Base-by-base conservation (phyloP, 2,113 vertebrate genomes). In the Boleophthalmus pectinirostris region DNA sequence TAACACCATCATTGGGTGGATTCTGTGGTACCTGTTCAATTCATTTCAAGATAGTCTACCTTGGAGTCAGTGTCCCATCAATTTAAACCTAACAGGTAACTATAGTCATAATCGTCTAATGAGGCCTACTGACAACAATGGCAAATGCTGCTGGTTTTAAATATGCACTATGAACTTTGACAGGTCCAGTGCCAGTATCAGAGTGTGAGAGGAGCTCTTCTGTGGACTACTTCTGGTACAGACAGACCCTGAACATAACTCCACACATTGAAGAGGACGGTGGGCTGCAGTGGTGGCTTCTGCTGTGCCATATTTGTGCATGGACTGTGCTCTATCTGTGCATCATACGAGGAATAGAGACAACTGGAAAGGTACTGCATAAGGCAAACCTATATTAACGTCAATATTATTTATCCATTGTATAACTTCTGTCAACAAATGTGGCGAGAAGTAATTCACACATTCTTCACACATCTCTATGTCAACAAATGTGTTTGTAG, bases 171-270 rank as follows among this genome's bases (percentile, higher is more conserved):
- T 33, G 33, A 47, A 16, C 23, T 21, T 49, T 71, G 24, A 58
- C 89, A 98, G 97, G 65, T 60, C 69, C 87, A 0, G 5, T 92
- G 70, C 69, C 87, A 0, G 5, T 92, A 70, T 82, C 92, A 0
- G 96, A 98, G 78, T 98, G 97, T 73, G 83, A 81, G 64, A 90
- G 66, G 80, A 98, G 96, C 90, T 94, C 95, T 43, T 70, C 96
- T 0, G 94, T 96, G 65, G 96, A 97, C 84, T 97, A 97, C 75
- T 98, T 93, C 87, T 98, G 96, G 96, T 98, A 98, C 90, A 91
- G 96, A 45, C 86, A 95, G 91, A 97, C 97, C 0, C 87, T 98
- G 58, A 96, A 98, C 86, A 93, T 88, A 70, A 94, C 96, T 23
- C 43, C 83, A 1, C 79, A 69, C 47, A 96, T 97, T 54, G 74